Evolutionary conservation across 2,113 vertebrate genomes (phyloP), one percentile per base, ranked within the genome.

Genomic region (Scomber colias): DNA sequence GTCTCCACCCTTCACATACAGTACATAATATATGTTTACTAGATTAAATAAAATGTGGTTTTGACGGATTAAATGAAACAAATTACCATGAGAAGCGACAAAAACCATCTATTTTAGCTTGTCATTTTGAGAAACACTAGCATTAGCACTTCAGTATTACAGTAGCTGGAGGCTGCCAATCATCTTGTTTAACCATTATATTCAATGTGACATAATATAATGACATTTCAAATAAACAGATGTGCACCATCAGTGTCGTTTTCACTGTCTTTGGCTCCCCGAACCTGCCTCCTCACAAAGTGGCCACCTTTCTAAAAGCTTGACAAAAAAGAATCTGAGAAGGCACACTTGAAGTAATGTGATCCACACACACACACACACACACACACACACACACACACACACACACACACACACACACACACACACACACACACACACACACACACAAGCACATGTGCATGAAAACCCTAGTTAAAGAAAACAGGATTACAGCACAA

Each of bases 401-500:
- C 24, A 27, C 24, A 27, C 24, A 27, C 24, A 27, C 24, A 64
- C 49, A 73, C 62, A 53, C 63, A 70, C 70, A 30, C 31, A 46
- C 17, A 61, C 64, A 69, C 45, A 68, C 63, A 57, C 24, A 50
- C 63, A 63, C 57, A 57, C 70, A 72, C 35, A 45, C 14, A 3
- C 11, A 56, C 61, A 73, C 19, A 66, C 71, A 55, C n/a, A 44
- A 5, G 16, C 54, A 44, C 24, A 53, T 1, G 55, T 63, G 73
- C 54, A 59, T 51, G 19, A 81, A 88, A 86, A 87, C 71, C 81
- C 48, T 9, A 50, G 71, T 63, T 84, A 74, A 90, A 90, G 90
- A 83, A 92, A 92, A 88, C 87, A 83, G 92, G 92, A 92, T 94
- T 92, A 91, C 71, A 31, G 84, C 63, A 87, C 77, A 90, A 89